These are phyloP conservation scores for Manis pentadactyla DNA, from an alignment of 2,797 vertebrate species.

Conservation along the genomic window DNA sequence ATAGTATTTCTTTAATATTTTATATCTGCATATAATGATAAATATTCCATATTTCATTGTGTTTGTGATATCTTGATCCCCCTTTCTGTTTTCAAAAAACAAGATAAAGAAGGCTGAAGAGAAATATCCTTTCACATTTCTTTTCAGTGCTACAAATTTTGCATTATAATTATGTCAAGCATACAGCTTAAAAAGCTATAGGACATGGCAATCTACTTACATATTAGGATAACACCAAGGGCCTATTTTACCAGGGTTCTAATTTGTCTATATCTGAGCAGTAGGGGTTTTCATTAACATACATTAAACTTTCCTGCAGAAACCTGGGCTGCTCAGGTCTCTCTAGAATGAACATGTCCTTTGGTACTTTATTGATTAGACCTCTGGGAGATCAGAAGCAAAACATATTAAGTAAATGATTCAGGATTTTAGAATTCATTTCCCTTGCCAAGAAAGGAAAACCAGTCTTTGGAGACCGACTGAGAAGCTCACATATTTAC, in stretches of 20 bases:
- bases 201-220: neutral
- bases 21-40: neutral
- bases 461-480: conserved; percentile 45
- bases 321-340: neutral
- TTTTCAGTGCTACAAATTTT: neutral
- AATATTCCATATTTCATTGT: neutral
- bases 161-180: neutral
- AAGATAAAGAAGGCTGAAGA: neutral
- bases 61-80: neutral
- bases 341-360: conserved; percentile 52
- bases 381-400: conserved; percentile 57
- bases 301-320: conserved; percentile 42
- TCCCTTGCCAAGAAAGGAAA: conserved; percentile 74
- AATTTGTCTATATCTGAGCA: conserved; percentile 44
- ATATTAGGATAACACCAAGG: neutral
- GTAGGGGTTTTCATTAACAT: conserved; percentile 47
- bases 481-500: conserved; percentile 66
- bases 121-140: neutral
- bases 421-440: conserved; percentile 70
- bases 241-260: neutral
- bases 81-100: neutral
- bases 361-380: conserved; percentile 64
- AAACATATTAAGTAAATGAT: conserved; percentile 57
- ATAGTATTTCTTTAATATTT: neutral
- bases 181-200: neutral